Evolutionary conservation across 35 echinoderm and acorn worm genomes (phyloP).

Genomic region (Apostichopus japonicus): DNA sequence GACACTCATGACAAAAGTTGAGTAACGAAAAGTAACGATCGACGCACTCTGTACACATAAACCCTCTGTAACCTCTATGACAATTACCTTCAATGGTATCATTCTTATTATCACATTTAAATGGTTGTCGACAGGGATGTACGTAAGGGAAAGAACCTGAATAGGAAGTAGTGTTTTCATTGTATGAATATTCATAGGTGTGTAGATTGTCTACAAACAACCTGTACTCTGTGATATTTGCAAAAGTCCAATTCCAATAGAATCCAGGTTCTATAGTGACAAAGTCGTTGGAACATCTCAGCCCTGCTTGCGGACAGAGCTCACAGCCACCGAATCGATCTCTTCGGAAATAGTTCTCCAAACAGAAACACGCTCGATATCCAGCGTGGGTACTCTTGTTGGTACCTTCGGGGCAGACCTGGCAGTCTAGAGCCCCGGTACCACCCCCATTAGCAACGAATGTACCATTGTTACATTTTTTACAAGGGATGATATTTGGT

Average conservation of each 20-base stretch:
- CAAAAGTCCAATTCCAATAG: slow-evolving; percentile 48
- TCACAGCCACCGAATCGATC: slow-evolving; percentile 36
- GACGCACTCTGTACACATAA: slow-evolving; percentile 21
- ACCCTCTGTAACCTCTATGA: slow-evolving; percentile 12
- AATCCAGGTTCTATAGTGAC: not conserved
- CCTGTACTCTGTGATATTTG: not conserved
- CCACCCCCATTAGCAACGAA: not conserved
- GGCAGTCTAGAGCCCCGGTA: slow-evolving; percentile 12
- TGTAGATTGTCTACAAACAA: slow-evolving; percentile 23
- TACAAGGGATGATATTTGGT: slow-evolving; percentile 5
- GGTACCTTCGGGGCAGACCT: slow-evolving; percentile 60
- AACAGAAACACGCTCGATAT: slow-evolving; percentile 55
- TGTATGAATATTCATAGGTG: not conserved
- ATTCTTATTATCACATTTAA: not conserved
- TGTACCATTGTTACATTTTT: slow-evolving; percentile 64
- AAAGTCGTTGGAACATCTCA: slow-evolving; percentile 38
- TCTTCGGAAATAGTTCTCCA: slow-evolving; percentile 9
- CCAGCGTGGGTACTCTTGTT: slow-evolving; percentile 16
- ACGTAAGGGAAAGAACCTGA: not conserved
- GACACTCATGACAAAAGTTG: slow-evolving; percentile 7
- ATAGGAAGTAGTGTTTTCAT: not conserved
- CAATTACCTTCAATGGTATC: not conserved
- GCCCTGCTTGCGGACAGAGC: slow-evolving; percentile 31
- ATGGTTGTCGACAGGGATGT: not conserved
- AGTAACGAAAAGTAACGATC: not conserved